These are phyloP conservation scores for Brachionus rubens DNA, from an alignment of 1,140 invertebrate species.

Conservation along the genomic window DNA sequence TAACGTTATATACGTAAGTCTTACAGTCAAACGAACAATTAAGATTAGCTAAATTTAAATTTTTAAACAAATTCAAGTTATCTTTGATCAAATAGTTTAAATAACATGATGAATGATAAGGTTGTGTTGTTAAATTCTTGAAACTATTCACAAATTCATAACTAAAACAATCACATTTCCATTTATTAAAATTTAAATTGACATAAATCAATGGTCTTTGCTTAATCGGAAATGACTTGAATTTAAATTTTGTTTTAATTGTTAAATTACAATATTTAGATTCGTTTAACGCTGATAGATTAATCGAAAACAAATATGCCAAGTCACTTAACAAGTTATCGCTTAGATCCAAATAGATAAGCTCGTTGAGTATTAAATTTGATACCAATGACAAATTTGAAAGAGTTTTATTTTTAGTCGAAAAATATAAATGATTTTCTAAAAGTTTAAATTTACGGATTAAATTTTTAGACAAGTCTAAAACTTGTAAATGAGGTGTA, in stretches of 20 bases:
- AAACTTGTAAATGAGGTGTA: slow-evolving; percentile 14
- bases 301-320: not conserved
- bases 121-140: not conserved
- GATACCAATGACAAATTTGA: not conserved
- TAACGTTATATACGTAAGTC: not conserved
- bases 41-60: slow-evolving; percentile 9
- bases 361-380: slow-evolving; percentile 11
- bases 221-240: not conserved
- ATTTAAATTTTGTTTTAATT: slow-evolving; percentile 10
- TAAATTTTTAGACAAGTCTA: slow-evolving; percentile 34
- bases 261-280: slow-evolving; percentile 26
- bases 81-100: slow-evolving; percentile 14
- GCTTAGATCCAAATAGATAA: slow-evolving; percentile 10
- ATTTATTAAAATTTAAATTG: slow-evolving; percentile 3
- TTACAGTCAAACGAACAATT: slow-evolving; percentile 22
- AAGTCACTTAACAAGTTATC: not conserved
- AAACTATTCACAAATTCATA: not conserved
- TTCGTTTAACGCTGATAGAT: not conserved
- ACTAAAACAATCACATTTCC: slow-evolving; percentile 25
- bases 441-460: slow-evolving; percentile 15
- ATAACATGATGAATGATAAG: not conserved
- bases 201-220: not conserved
- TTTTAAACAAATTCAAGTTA: slow-evolving; percentile 24
- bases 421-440: slow-evolving; percentile 18
- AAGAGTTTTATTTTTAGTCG: not conserved